A percentile compares a stretch with the other conserved stretches of the same genome.
Conservation (phyloP, 2,113 vertebrate genomes). For the Henicopernis longicauda region DNA sequence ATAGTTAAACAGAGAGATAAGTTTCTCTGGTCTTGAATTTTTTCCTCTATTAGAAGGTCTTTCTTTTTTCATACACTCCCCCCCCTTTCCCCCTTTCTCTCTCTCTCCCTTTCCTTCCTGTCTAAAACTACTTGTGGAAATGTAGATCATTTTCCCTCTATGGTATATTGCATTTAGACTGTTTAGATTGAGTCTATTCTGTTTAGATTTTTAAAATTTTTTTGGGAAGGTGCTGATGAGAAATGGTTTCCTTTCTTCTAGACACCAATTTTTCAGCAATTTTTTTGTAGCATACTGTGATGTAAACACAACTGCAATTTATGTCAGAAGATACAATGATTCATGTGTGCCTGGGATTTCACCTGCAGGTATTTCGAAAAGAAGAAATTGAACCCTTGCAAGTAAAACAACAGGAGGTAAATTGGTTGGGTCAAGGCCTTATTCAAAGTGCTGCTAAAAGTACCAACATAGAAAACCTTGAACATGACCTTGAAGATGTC, state of each 20-base stretch:
- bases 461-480: conserved; percentile 82
- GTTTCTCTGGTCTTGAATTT: neutral
- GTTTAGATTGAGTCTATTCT: neutral
- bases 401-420: conserved; percentile 87
- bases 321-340: neutral
- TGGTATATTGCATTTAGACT: neutral
- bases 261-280: neutral
- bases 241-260: neutral
- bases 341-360: conserved; percentile 14
- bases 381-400: conserved; percentile 92
- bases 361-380: conserved; percentile 89
- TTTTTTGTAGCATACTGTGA: neutral
- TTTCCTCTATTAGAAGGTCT: neutral
- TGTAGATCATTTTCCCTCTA: neutral
- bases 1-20: neutral
- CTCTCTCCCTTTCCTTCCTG: neutral
- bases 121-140: neutral
- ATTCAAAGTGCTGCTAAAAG: conserved; percentile 90
- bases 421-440: conserved; percentile 89
- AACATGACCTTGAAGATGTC: conserved; percentile 85
- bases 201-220: neutral
- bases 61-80: neutral
- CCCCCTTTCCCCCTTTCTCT: no score
- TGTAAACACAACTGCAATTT: neutral
- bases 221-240: neutral